These are phyloP conservation scores for Saccostrea echinata DNA, from an alignment of 1,140 invertebrate species.

Conservation along the genomic window DNA sequence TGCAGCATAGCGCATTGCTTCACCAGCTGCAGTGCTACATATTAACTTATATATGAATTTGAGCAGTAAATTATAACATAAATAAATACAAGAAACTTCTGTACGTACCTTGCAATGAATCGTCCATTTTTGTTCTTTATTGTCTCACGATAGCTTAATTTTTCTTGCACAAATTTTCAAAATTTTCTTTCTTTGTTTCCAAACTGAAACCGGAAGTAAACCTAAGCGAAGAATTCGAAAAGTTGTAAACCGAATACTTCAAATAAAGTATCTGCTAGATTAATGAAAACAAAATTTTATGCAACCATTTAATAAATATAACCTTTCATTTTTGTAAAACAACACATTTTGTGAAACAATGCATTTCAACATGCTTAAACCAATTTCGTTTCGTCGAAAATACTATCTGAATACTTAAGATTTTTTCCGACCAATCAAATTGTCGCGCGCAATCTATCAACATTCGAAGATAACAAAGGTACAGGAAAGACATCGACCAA, in stretches of 20 bases:
- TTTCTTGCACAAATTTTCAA: background rate
- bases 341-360: background rate
- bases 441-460: background rate
- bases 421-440: background rate
- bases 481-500: background rate
- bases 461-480: background rate
- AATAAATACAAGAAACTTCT: background rate
- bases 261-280: background rate
- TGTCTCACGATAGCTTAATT: background rate
- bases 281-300: background rate
- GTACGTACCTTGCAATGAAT: background rate
- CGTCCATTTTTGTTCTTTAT: constrained; percentile 6
- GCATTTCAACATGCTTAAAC: background rate
- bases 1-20: background rate
- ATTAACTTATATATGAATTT: background rate
- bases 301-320: background rate
- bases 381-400: background rate
- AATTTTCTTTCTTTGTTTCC: background rate
- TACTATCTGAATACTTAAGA: background rate
- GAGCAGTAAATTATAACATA: background rate
- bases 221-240: background rate
- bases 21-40: background rate
- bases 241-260: constrained; percentile 21
- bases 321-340: background rate
- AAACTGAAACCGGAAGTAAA: constrained; percentile 5